These are phyloP conservation scores for Tangara arthus DNA, from an alignment of 2,797 vertebrate genomes.

Conservation along the genomic window DNA sequence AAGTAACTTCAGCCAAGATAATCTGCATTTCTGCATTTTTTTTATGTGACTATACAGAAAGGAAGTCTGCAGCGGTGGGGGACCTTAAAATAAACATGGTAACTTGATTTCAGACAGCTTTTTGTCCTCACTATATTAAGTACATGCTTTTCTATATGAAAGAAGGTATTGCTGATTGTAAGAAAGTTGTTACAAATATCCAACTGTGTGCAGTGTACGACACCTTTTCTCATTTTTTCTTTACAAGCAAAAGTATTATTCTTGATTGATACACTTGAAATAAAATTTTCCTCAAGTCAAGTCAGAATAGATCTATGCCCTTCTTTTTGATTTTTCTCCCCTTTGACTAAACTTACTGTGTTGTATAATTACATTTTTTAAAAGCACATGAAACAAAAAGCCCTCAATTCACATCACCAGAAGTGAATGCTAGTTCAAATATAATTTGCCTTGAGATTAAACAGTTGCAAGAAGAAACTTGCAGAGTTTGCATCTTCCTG, in stretches of 20 bases:
- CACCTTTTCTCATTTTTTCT: not conserved
- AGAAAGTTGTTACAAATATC: not conserved
- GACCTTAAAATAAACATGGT: not conserved
- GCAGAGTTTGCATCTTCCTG: not conserved
- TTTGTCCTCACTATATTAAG: not conserved
- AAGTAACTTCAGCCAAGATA: conserved; percentile 26
- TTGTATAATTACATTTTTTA: not conserved
- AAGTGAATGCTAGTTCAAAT: not conserved
- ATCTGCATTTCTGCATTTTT: not conserved
- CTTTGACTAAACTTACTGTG: not conserved
- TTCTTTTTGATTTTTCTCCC: not conserved
- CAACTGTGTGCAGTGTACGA: not conserved
- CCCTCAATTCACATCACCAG: not conserved
- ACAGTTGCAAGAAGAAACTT: not conserved
- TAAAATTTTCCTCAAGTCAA: conserved; percentile 31
- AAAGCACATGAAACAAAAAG: not conserved
- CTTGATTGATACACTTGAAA: conserved; percentile 12
- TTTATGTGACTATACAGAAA: not conserved
- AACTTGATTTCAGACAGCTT: not conserved
- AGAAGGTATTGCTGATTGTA: not conserved
- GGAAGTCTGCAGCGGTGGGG: not conserved
- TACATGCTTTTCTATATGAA: not conserved
- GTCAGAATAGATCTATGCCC: not conserved
- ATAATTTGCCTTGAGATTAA: not conserved
- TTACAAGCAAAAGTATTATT: not conserved